Evolutionary conservation across 2,113 vertebrate species (phyloP).

Genomic region (Centropus unirufus): DNA sequence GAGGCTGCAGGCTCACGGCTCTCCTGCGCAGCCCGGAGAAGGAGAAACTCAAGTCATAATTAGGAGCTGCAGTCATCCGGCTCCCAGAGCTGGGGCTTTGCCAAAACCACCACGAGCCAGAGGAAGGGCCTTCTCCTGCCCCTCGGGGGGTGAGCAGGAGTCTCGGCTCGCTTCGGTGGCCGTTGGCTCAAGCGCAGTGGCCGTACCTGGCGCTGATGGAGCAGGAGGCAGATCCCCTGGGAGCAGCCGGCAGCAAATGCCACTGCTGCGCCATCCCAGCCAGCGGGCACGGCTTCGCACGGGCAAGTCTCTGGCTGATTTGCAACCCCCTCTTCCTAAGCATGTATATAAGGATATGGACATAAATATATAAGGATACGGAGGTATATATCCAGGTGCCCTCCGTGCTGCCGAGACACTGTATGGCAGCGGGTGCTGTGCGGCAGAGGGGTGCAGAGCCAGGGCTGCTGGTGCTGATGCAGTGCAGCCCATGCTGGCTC

Average conservation of each 20-base stretch:
- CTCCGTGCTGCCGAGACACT: neutral
- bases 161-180: neutral
- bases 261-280: neutral
- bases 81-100: conserved; percentile 31
- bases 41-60: conserved; percentile 35
- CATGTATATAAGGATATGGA: neutral
- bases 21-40: neutral
- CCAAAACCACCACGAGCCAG: neutral
- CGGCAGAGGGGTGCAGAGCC: neutral
- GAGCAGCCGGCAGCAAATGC: neutral
- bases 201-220: neutral
- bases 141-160: neutral
- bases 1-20: neutral
- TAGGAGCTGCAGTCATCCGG: conserved; percentile 44
- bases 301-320: neutral
- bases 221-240: neutral
- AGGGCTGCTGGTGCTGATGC: neutral
- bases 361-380: fast-evolving
- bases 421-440: fast-evolving
- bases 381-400: too few relatives aligned
- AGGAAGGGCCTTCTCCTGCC: neutral
- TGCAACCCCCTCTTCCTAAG: neutral
- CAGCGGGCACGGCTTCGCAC: fast-evolving
- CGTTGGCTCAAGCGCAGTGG: neutral
- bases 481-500: neutral